Conservation (phyloP, 2,888 invertebrate species). For the Crepidodera aurea region DNA sequence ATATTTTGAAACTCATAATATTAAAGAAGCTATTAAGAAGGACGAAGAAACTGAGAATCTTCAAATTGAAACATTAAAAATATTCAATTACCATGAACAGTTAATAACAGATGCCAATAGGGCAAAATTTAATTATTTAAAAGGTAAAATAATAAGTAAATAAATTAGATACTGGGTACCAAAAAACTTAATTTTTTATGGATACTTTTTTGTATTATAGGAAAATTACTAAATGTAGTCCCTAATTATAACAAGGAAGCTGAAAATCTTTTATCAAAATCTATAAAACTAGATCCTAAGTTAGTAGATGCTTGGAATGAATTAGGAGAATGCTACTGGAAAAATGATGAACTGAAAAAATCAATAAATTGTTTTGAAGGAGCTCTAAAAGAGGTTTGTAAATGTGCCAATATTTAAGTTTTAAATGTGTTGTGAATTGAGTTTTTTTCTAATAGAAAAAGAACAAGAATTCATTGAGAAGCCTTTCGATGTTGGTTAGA, state of each 20-base stretch:
- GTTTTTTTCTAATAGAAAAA: constrained; percentile 65
- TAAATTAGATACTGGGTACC: not conserved
- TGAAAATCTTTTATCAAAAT: constrained; percentile 78
- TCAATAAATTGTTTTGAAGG: constrained; percentile 86
- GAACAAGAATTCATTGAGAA: constrained; percentile 79
- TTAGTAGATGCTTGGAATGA: constrained; percentile 88
- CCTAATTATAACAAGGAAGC: constrained; percentile 74
- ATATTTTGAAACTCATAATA: constrained; percentile 78
- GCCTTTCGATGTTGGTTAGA: constrained; percentile 81
- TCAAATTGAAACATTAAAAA: constrained; percentile 67
- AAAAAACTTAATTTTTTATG: too few species aligned
- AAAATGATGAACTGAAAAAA: constrained; percentile 80
- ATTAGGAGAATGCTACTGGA: constrained; percentile 89
- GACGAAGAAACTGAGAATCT: constrained; percentile 70
- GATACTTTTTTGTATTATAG: constrained; percentile 1
- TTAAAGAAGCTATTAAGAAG: constrained; percentile 74
- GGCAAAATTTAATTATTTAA: constrained; percentile 70
- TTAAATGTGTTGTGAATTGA: too few species aligned
- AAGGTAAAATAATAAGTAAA: constrained; percentile 78
- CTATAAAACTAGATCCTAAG: constrained; percentile 84
- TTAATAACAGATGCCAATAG: constrained; percentile 47
- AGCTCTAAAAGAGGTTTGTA: constrained; percentile 72
- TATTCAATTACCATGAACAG: constrained; percentile 75
- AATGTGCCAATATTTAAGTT: not conserved
- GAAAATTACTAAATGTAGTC: constrained; percentile 77